These are phyloP conservation scores for Drosophila mettleri DNA, from an alignment of 2,888 invertebrate species.

Conservation along the genomic window DNA sequence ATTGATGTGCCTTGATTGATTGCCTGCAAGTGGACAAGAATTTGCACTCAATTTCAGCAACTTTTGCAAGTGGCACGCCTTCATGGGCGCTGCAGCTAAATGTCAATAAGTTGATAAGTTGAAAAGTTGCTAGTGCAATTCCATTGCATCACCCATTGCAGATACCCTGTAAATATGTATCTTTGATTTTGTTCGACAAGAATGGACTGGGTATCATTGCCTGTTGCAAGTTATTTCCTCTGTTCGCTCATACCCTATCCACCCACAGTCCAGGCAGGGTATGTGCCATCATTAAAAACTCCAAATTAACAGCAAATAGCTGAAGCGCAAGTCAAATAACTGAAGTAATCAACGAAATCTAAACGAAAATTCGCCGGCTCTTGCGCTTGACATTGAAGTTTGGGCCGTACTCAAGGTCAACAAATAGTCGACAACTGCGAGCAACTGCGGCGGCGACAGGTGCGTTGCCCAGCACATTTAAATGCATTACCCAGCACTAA, in stretches of 20 bases:
- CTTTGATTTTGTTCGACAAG: no score
- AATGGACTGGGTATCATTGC: no score
- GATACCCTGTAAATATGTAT: conserved; percentile 5
- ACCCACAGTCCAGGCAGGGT: rapidly evolving
- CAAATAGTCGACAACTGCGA: conserved; percentile 12
- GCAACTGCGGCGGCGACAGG: conserved; percentile 12
- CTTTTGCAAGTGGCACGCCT: conserved; percentile 6
- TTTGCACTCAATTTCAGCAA: conserved; percentile 29
- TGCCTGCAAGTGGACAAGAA: conserved; percentile 33
- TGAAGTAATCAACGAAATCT: conserved; percentile 11
- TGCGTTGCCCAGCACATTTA: conserved; percentile 44
- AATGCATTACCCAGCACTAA: conserved; percentile 46
- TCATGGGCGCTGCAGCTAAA: not conserved
- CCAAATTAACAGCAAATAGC: conserved; percentile 15
- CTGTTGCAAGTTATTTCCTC: not conserved
- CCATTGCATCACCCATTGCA: not conserved
- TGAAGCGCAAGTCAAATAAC: conserved; percentile 36
- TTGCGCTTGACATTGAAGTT: conserved; percentile 49
- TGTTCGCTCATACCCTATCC: not conserved
- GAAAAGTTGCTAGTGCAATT: conserved; percentile 3
- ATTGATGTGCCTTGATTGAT: conserved; percentile 44
- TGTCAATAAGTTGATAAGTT: conserved; percentile 31
- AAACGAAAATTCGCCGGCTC: conserved; percentile 20
- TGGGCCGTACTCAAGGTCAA: conserved; percentile 49
- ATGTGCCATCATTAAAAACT: not conserved